Evolutionary conservation across 2,113 vertebrate genomes (phyloP).

Genomic region (Corythoichthys haematopterus): DNA sequence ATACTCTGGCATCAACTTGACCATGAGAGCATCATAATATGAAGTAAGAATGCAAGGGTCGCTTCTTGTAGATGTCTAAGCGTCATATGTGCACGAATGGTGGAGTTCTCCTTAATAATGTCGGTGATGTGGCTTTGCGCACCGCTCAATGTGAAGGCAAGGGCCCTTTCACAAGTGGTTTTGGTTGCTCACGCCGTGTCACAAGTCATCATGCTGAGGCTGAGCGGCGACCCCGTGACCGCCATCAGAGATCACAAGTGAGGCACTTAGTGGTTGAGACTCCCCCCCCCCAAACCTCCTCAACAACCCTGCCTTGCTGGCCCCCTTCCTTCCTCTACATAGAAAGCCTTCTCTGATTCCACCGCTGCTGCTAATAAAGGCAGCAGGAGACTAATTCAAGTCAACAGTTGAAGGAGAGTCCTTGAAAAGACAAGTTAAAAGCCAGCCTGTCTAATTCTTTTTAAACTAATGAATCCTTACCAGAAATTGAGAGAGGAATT

Average conservation of each 20-base stretch:
- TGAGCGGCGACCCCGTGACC: slow-evolving; percentile 69
- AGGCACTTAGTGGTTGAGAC: slow-evolving; percentile 58
- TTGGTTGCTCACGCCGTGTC: slow-evolving; percentile 62
- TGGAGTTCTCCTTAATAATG: slow-evolving; percentile 18
- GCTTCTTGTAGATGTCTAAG: slow-evolving; percentile 12
- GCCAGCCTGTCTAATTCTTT: slow-evolving; percentile 33
- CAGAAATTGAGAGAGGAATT: slow-evolving; percentile 32
- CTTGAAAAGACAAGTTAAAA: slow-evolving; percentile 33
- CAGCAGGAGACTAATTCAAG: slow-evolving; percentile 62
- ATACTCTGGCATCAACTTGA: slow-evolving; percentile 3
- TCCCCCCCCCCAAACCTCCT: slow-evolving; percentile 22
- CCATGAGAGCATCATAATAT: slow-evolving; percentile 6
- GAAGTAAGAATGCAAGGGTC: not conserved
- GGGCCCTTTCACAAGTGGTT: slow-evolving; percentile 27
- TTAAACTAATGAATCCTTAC: slow-evolving; percentile 24
- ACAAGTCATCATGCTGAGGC: slow-evolving; percentile 73
- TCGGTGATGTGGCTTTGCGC: slow-evolving; percentile 33
- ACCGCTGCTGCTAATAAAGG: slow-evolving; percentile 68
- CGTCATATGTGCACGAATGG: not conserved
- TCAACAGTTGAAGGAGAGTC: slow-evolving; percentile 57
- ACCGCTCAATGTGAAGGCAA: slow-evolving; percentile 4
- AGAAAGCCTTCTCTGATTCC: slow-evolving; percentile 66
- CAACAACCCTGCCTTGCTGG: not conserved
- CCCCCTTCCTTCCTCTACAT: slow-evolving; percentile 33
- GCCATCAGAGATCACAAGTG: slow-evolving; percentile 68